phyloP scores from a whole-genome alignment of 1,140 invertebrate genomes.

The Eumaeus atala region DNA sequence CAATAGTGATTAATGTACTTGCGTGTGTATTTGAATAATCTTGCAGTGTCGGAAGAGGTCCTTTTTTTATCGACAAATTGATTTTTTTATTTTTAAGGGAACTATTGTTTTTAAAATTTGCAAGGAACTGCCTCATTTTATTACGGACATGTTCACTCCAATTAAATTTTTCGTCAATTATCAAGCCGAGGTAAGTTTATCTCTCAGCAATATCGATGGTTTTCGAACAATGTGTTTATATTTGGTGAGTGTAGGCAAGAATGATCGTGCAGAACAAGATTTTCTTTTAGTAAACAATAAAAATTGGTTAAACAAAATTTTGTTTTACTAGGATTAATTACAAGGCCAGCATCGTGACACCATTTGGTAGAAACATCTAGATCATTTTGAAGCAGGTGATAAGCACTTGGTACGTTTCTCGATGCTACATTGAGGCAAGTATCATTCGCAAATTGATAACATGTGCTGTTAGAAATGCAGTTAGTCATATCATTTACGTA shows the following conservation, averaged over 20 bases:
- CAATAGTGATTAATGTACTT: background rate
- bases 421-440: background rate
- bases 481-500: conserved; percentile 4
- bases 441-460: conserved; percentile 2
- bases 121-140: conserved; percentile 8
- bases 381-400: no score
- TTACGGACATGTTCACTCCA: background rate
- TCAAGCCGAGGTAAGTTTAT: conserved; percentile 7
- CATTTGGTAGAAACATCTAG: no score
- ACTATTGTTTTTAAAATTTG: conserved; percentile 3
- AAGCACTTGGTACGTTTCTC: background rate
- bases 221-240: background rate
- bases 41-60: background rate
- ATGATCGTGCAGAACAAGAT: background rate
- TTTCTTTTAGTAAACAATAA: background rate
- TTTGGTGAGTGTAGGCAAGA: background rate
- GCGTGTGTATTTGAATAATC: background rate
- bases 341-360: no score
- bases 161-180: conserved; percentile 9
- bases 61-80: background rate
- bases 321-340: no score
- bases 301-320: no score
- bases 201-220: conserved; percentile 5
- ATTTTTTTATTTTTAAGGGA: background rate
- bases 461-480: background rate